These are phyloP conservation scores for Passer domesticus DNA, from an alignment of 2,113 vertebrate species.

Conservation along the genomic window DNA sequence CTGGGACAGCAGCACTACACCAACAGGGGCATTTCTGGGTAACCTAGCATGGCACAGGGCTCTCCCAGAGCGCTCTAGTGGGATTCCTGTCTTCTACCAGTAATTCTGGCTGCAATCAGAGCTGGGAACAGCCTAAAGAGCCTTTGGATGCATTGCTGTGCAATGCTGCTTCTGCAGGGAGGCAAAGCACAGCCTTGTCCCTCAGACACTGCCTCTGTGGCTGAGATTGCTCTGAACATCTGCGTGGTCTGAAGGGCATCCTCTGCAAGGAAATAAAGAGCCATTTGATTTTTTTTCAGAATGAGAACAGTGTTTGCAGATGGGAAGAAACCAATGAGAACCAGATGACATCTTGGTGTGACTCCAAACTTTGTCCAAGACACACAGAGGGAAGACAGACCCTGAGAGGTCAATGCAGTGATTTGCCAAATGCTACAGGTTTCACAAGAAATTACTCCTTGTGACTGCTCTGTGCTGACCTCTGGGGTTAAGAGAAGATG, in stretches of 20 bases:
- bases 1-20: not conserved
- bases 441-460: not conserved
- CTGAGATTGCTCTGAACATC: not conserved
- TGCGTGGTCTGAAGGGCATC: rapidly evolving
- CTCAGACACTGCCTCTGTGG: not conserved
- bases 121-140: not conserved
- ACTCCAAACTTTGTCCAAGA: not conserved
- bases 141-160: not conserved
- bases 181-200: not conserved
- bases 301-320: not conserved
- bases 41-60: not conserved
- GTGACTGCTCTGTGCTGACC: not conserved
- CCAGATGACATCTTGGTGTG: not conserved
- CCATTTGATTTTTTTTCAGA: not conserved
- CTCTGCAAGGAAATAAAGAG: not conserved
- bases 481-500: not conserved
- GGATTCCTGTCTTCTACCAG: not conserved
- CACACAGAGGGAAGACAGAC: not conserved
- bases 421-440: not conserved
- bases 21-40: not conserved
- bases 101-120: not conserved
- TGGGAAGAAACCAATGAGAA: not conserved
- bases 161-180: not conserved
- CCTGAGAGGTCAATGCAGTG: not conserved
- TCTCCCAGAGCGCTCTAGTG: not conserved